Evolutionary conservation across 2,888 invertebrate species (phyloP).

Genomic region (Adineta ricciae): DNA sequence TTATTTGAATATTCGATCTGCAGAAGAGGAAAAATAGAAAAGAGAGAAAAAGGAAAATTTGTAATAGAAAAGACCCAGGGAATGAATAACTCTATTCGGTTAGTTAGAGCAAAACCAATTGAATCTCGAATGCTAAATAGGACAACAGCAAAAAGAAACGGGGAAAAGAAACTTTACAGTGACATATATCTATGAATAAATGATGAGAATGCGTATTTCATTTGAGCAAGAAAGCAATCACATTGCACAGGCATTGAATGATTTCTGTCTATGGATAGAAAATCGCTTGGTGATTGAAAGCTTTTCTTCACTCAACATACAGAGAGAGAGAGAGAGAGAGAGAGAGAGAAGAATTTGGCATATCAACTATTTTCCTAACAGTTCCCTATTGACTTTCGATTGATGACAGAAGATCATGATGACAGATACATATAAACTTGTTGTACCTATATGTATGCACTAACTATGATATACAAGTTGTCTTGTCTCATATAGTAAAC

Average conservation of each 20-base stretch:
- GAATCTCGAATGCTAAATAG: slow-evolving; percentile 16
- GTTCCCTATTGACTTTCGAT: neutral
- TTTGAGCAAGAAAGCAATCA: neutral
- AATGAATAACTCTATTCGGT: neutral
- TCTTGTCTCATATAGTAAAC: neutral
- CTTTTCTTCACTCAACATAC: neutral
- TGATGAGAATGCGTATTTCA: neutral
- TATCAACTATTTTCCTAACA: neutral
- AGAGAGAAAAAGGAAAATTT: neutral
- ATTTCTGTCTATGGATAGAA: neutral
- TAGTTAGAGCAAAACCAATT: slow-evolving; percentile 12
- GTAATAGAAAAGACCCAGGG: neutral
- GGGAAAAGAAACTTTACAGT: neutral
- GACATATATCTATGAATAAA: neutral
- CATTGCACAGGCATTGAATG: neutral
- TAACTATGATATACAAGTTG: neutral
- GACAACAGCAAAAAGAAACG: neutral
- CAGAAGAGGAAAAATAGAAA: neutral
- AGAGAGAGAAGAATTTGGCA: neutral
- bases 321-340: neutral
- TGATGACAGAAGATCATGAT: neutral
- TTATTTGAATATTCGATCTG: neutral
- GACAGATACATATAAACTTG: neutral
- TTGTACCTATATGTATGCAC: neutral
- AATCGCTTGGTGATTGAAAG: neutral